Base-by-base conservation (phyloP, 2,888 invertebrate genomes). In the Glaucopsyche alexis region DNA sequence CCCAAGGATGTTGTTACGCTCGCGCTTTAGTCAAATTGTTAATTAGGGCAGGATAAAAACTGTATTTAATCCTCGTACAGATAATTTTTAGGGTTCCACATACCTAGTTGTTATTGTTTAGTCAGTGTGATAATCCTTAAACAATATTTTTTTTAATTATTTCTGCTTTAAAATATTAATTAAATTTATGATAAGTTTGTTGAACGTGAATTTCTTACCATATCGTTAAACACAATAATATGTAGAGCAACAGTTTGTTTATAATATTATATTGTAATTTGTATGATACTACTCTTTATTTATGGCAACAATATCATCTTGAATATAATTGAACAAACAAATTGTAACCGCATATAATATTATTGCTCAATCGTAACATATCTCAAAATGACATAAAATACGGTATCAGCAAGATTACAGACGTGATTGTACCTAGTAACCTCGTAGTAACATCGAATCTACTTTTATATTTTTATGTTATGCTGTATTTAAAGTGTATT, bases 341-440 rank as follows among this genome's bases (percentile, higher is more conserved):
- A 49, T 14, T 60, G 60, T 38, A 11, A 45, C 67, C 9, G 42
- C 42, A 5, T 67, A 14, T 69, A 29, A 16, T 45, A 65, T n/a
- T 3, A 19, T 45, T 42, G 19, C n/a, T 69, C 47, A 69, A 69
- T 49, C 69, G 19, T 69, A 49, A 47, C 38, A 69, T 69, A 69
- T 49, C 47, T 69, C 49, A 49, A 38, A 49, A 29, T 14, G 69
- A 49, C 67, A 66, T 66, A 13, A 29, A 45, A 45, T 16, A 69
- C 69, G 49, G 29, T 69, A 69, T 69, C 69, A 67, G 49, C 16
- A 29, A 69, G 69, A 69, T 69, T 69, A 69, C 49, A 49, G 7
- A 29, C 29, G 49, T 69, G 47, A 69, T 69, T 49, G 19, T 66
- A 65, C n/a, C n/a, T n/a, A 29, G 29, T 29, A 29, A 29, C 29